Conservation (phyloP, 2,113 vertebrate genomes). For the Siphamia tubifer region DNA sequence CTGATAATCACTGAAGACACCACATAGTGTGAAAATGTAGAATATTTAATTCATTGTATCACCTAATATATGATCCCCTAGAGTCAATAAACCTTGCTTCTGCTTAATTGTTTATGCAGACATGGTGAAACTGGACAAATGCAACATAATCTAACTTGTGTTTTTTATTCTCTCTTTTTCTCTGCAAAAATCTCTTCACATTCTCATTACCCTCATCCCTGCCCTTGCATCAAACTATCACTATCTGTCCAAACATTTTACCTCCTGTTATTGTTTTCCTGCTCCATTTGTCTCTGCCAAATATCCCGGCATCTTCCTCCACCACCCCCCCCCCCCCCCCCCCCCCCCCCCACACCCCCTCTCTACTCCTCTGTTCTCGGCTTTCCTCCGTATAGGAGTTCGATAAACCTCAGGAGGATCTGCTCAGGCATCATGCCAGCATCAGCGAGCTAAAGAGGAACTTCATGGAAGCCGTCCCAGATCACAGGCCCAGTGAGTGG, state of each 20-base stretch:
- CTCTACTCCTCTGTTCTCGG: neutral
- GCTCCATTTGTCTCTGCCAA: neutral
- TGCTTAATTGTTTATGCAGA: constrained; percentile 43
- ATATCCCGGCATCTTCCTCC: neutral
- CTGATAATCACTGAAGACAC: constrained; percentile 31
- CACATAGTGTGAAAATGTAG: neutral
- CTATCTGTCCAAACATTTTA: constrained; percentile 58
- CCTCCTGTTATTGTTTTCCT: neutral
- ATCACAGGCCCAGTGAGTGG: constrained; percentile 91
- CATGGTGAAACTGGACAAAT: neutral
- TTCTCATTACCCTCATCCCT: neutral
- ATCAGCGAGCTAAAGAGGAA: constrained; percentile 95
- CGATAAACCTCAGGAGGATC: constrained; percentile 90
- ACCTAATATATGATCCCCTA: neutral
- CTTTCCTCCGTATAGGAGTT: constrained; percentile 80
- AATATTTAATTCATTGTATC: neutral
- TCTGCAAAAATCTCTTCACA: neutral
- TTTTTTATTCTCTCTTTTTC: constrained; percentile 7
- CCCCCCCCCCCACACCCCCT: too few relatives aligned
- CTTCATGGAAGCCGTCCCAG: constrained; percentile 93
- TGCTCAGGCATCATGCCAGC: constrained; percentile 92
- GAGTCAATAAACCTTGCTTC: constrained; percentile 51
- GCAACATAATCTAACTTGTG: constrained; percentile 1
- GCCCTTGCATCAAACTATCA: constrained; percentile 9
- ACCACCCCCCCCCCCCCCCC: neutral